Conservation (phyloP, 2,888 invertebrate genomes). For the Polydrusus tereticollis region DNA sequence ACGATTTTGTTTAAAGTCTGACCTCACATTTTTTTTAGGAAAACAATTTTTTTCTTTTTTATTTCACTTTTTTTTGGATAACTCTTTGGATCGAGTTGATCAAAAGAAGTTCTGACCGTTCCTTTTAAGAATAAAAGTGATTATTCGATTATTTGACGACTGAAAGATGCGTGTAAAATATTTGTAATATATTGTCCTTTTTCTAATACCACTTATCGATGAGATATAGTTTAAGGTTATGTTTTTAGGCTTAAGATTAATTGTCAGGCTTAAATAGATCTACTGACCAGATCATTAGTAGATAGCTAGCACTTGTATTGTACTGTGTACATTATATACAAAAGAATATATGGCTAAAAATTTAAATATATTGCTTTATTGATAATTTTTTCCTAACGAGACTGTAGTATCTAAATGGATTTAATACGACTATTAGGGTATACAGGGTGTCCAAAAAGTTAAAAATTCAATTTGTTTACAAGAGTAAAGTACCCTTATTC, state of each 20-base stretch:
- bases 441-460: too few relatives aligned
- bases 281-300: slow-evolving; percentile 63
- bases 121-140: slow-evolving; percentile 20
- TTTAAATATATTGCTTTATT: slow-evolving; percentile 39
- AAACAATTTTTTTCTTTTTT: not conserved
- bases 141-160: slow-evolving; percentile 50
- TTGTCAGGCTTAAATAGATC: slow-evolving; percentile 64
- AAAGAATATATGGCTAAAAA: slow-evolving; percentile 64
- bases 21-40: too few relatives aligned
- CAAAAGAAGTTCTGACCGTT: slow-evolving; percentile 24
- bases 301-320: slow-evolving; percentile 65
- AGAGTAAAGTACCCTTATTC: too few relatives aligned
- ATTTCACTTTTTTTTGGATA: not conserved
- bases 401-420: too few relatives aligned
- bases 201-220: slow-evolving; percentile 58
- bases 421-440: too few relatives aligned
- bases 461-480: too few relatives aligned
- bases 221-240: slow-evolving; percentile 50
- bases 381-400: too few relatives aligned
- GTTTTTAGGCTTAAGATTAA: slow-evolving; percentile 56
- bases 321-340: slow-evolving; percentile 66
- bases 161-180: slow-evolving; percentile 60
- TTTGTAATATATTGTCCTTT: slow-evolving; percentile 61
- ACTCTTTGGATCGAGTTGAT: not conserved
- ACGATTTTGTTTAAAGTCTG: too few relatives aligned